These are phyloP conservation scores for Crematogaster levior DNA, from an alignment of 2,888 invertebrate genomes.

Conservation along the genomic window DNA sequence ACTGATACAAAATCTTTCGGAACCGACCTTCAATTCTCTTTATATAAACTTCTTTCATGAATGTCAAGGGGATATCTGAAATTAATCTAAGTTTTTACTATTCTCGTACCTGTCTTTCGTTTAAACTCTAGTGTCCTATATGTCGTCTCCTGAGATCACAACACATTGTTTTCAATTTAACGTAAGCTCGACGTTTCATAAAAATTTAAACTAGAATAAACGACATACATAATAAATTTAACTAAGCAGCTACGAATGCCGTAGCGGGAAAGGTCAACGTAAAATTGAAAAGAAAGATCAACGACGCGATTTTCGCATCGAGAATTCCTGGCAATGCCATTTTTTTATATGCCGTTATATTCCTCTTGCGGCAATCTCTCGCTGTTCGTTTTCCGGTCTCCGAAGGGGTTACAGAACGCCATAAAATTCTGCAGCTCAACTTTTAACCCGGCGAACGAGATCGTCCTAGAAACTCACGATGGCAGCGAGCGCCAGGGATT, in stretches of 20 bases:
- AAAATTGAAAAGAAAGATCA: constrained; percentile 15
- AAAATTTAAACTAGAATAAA: neutral
- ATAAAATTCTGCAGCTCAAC: constrained; percentile 31
- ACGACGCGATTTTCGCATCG: constrained; percentile 18
- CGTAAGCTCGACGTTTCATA: neutral
- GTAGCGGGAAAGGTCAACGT: neutral
- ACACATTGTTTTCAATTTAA: neutral
- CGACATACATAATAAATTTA: neutral
- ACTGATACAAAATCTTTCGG: neutral
- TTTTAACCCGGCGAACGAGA: constrained; percentile 19
- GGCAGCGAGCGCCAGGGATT: neutral
- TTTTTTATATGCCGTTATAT: constrained; percentile 11
- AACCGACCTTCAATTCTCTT: neutral
- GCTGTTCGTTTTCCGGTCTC: neutral
- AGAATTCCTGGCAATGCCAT: neutral
- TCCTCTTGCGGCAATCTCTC: neutral
- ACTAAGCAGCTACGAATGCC: neutral
- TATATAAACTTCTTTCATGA: neutral
- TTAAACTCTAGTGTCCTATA: neutral
- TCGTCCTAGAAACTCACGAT: constrained; percentile 32
- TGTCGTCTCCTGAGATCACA: neutral
- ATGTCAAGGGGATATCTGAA: neutral
- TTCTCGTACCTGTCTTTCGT: neutral
- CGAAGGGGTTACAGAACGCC: neutral
- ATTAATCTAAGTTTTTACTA: neutral